A percentile compares a stretch with the other conserved stretches of the same genome.
phyloP scores from a whole-genome alignment of 2,888 invertebrate species.

The Ophion costatus region DNA sequence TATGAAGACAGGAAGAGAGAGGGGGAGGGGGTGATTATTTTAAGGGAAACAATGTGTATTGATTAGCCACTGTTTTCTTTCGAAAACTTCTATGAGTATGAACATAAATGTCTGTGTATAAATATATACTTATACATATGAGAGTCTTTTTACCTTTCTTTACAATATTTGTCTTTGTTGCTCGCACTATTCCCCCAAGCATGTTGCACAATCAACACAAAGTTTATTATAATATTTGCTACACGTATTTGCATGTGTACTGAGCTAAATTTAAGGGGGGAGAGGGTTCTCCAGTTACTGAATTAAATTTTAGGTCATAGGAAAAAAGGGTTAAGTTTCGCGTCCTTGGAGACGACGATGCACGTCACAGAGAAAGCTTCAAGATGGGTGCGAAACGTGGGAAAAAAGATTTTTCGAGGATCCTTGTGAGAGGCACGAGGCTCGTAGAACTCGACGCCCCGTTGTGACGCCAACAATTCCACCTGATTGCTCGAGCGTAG shows the following conservation, averaged over 20 bases:
- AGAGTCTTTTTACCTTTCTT: background rate
- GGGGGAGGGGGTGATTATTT: background rate
- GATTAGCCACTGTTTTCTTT: conserved; percentile 43
- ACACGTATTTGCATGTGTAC: conserved; percentile 9
- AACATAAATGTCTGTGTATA: background rate
- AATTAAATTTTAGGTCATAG: conserved; percentile 65
- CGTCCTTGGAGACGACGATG: conserved; percentile 57
- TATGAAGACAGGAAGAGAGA: background rate
- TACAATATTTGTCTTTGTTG: background rate
- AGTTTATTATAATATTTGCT: background rate
- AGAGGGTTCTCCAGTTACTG: conserved; percentile 11
- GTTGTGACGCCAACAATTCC: conserved; percentile 79
- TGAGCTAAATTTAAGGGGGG: background rate
- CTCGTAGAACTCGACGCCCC: conserved; percentile 72
- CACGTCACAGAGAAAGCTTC: conserved; percentile 15
- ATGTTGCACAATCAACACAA: background rate
- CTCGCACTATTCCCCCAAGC: conserved; percentile 2
- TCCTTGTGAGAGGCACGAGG: conserved; percentile 42
- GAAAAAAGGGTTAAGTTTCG: conserved; percentile 39
- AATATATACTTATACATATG: background rate
- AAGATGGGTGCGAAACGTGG: conserved; percentile 74
- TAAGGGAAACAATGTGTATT: conserved; percentile 22
- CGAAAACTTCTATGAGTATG: background rate
- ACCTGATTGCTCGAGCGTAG: conserved; percentile 80
- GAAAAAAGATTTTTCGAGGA: conserved; percentile 70